Evolutionary conservation across 1,140 invertebrate species (phyloP), one percentile per base, ranked within the genome.

Genomic region (Drosophila burlai): DNA sequence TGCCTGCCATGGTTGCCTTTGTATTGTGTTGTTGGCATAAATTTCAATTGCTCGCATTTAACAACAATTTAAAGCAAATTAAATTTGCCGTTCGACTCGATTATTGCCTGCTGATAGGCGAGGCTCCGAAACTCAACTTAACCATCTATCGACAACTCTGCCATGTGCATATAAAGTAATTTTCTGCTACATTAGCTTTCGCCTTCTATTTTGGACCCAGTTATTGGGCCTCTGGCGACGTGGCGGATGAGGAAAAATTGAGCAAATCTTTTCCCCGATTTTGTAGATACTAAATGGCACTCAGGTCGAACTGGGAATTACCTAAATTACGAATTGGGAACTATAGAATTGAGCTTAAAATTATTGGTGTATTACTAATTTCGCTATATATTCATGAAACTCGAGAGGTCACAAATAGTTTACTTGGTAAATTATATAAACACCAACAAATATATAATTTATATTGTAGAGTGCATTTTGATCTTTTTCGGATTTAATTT

Each of bases 21-120:
- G 72, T 52, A 46, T 73, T 83, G 79, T 72, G 47, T 47, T 67
- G 68, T 65, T 82, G 80, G 85, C 84, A 89, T 89, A 89, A 89
- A 89, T 90, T 90, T 89, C 84, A 89, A 89, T 89, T 89, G 84
- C 66, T 89, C 84, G 84, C 84, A 90, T 90, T 89, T 89, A 89
- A 76, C 84, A 90, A 84, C 84, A 89, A 89, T 89, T 89, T 89
- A 89, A 90, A 81, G 81, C 84, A 82, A 89, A 89, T 89, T 89
- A 90, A 79, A 90, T 86, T 86, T 81, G 69, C 60, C 65, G 64
- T 67, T 77, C 68, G 65, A 69, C 65, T 49, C 81, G 84, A 83
- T 85, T 87, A 89, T 87, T 89, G 84, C 76, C 63, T 83, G 84
- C 76, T 67, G 83, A 87, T 86, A 87, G 83, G 84, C 84, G 73